Percentiles rank a stretch among this genome's conserved stretches.
These are phyloP conservation scores for Damaliscus lunatus DNA, from an alignment of 2,113 vertebrate species.

Conservation along the genomic window DNA sequence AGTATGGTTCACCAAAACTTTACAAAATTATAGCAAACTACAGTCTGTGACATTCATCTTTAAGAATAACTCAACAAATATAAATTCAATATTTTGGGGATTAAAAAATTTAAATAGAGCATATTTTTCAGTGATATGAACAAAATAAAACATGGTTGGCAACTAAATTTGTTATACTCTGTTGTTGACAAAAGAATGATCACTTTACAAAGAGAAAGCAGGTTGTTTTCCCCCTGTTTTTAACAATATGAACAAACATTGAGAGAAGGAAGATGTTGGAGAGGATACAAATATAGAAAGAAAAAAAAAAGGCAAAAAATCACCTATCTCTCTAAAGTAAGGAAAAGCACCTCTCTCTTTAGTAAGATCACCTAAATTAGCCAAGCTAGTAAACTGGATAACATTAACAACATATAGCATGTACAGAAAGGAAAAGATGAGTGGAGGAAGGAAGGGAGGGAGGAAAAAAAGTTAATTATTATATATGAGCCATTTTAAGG, in stretches of 20 bases:
- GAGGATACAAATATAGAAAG: neutral
- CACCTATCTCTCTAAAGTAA: neutral
- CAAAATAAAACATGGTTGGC: neutral
- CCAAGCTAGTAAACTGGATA: neutral
- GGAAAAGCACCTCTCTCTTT: neutral
- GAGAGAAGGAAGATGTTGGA: neutral
- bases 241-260: neutral
- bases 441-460: neutral
- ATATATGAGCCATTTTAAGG: neutral
- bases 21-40: constrained; percentile 47
- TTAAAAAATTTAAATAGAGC: neutral
- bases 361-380: neutral
- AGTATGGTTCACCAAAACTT: constrained; percentile 71
- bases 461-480: neutral
- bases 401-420: neutral
- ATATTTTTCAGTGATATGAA: neutral
- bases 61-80: constrained; percentile 2
- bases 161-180: neutral
- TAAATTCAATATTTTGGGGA: neutral
- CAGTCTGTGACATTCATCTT: neutral
- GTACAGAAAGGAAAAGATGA: neutral
- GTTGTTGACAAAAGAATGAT: neutral
- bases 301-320: neutral
- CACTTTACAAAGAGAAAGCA: neutral
- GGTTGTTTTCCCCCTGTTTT: neutral